These are phyloP conservation scores for Thereva unica DNA, from an alignment of 2,888 invertebrate genomes.

Conservation along the genomic window DNA sequence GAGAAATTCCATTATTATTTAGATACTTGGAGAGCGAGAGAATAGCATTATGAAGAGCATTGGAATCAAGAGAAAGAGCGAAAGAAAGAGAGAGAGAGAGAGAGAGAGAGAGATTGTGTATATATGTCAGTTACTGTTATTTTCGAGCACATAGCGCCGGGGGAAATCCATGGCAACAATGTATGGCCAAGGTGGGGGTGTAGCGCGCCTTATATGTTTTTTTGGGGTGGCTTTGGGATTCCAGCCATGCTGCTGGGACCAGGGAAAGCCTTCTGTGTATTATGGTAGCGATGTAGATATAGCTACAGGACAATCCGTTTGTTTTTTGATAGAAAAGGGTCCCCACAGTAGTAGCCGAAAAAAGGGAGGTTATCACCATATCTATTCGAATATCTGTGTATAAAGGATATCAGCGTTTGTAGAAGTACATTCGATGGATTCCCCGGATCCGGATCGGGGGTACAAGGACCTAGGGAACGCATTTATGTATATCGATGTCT, in stretches of 20 bases:
- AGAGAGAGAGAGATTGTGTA: no score
- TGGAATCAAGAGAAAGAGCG: no score
- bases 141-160: conserved; percentile 27
- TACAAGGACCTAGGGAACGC: conserved; percentile 30
- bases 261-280: conserved; percentile 51
- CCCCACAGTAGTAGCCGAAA: conserved; percentile 30
- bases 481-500: conserved; percentile 30
- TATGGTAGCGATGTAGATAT: conserved; percentile 8
- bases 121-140: conserved; percentile 2
- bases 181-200: conserved; percentile 6
- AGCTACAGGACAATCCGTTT: conserved; percentile 22
- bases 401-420: conserved; percentile 34
- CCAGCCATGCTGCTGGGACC: conserved; percentile 59
- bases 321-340: conserved; percentile 35
- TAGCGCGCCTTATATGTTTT: conserved; percentile 21
- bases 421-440: conserved; percentile 35
- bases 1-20: conserved; percentile 13
- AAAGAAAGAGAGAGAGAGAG: no score
- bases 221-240: conserved; percentile 56
- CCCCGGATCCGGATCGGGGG: conserved; percentile 21
- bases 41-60: no score
- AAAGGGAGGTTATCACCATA: conserved; percentile 34
- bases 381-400: conserved; percentile 35
- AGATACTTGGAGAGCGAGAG: not conserved
- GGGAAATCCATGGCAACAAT: conserved; percentile 36